Base-by-base conservation (phyloP, 2,113 vertebrate genomes). In the Apodemus sylvaticus region DNA sequence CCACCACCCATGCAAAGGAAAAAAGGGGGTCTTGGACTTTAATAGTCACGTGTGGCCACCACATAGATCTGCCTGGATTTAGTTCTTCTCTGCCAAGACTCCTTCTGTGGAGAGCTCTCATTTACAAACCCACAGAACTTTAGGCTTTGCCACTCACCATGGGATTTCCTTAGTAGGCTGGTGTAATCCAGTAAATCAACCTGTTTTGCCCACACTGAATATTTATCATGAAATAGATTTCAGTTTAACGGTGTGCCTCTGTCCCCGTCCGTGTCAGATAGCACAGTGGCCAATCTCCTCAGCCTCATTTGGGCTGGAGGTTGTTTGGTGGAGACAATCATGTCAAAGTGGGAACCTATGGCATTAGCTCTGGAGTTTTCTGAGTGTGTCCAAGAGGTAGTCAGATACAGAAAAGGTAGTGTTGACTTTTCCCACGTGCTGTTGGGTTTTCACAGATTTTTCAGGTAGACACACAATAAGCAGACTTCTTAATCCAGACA, bases 131-230 rank as follows among this genome's bases (percentile, higher is more conserved):
- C 97, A 92, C 98, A 97, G 97, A 98, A 98, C 98, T 97, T 79
- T 97, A 98, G 97, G 97, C 97, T 96, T 97, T 96, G 97, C 97
- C 97, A 95, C 97, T 97, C 98, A 97, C 97, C 93, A 60, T 86
- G 98, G 96, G 97, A 97, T 98, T 98, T 98, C 98, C 98, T 98
- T 96, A 96, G 97, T 97, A 98, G 98, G 98, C 96, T 95, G 89
- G 98, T 95, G 94, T 97, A 98, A 97, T 97, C 97, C 97, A 98
- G 98, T 98, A 98, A 98, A 98, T 97, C 97, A 97, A 98, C 95
- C 82, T 97, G 98, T 98, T 96, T 78, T 92, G 98, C 96, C 93
- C 94, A 97, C 97, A 97, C 90, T 97, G 95, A 98, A 95, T 98
- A 98, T 98, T 98, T 98, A 98, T 98, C 96, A 92, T 66, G 51